A percentile compares a stretch with the other conserved stretches of the same genome.
Evolutionary conservation across 2,797 vertebrate species (phyloP).

Genomic region (Pipistrellus pipistrellus): DNA sequence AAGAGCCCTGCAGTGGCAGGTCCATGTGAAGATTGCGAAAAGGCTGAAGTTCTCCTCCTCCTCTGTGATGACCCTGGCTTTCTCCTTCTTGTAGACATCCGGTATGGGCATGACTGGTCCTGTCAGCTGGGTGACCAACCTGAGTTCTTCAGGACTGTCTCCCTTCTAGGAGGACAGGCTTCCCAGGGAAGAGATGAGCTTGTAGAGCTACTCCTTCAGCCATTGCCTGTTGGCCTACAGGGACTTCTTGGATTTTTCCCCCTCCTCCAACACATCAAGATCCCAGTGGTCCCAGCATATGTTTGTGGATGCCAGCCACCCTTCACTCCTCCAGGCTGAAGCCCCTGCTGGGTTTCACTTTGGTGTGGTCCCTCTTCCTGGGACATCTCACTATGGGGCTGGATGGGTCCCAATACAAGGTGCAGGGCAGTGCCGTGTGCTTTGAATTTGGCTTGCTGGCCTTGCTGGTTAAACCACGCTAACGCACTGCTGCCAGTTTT

Average conservation of each 20-base stretch:
- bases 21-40: background rate
- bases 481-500: background rate
- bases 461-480: background rate
- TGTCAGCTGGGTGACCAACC: too few species aligned
- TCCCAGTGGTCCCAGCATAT: background rate
- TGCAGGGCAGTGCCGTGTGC: background rate
- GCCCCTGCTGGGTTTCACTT: background rate
- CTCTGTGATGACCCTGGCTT: too few species aligned
- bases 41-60: too few species aligned
- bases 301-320: background rate
- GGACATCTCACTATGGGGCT: background rate
- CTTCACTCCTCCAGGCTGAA: background rate
- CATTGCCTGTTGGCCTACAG: background rate
- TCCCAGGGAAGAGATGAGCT: background rate
- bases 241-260: background rate
- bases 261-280: background rate
- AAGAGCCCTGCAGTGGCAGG: background rate
- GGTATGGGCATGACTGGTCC: too few species aligned
- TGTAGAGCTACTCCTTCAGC: background rate
- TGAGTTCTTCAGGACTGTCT: too few species aligned
- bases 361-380: background rate
- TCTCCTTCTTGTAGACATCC: too few species aligned
- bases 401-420: background rate
- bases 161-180: background rate
- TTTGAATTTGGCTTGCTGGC: background rate